These are phyloP conservation scores for Oppia nitens DNA, from an alignment of 1,140 invertebrate genomes.

Conservation along the genomic window DNA sequence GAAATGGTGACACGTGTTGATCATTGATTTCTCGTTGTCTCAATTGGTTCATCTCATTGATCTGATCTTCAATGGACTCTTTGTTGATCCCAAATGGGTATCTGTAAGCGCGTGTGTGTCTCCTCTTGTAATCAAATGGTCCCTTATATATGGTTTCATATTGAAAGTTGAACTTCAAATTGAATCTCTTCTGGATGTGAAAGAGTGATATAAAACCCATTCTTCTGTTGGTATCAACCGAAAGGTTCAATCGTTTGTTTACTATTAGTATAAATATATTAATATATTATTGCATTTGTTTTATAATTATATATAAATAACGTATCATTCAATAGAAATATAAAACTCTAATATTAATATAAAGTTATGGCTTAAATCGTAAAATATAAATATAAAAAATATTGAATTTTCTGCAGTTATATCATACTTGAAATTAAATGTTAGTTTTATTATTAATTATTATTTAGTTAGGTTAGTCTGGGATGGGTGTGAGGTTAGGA, in stretches of 20 bases:
- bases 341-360: not conserved
- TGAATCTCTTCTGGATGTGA: not conserved
- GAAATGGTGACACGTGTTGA: constrained; percentile 18
- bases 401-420: no score
- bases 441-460: no score
- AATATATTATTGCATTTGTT: not conserved
- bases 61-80: not conserved
- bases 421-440: no score
- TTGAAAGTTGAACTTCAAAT: no score
- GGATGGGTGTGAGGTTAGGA: no score
- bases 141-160: constrained; percentile 11
- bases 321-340: not conserved
- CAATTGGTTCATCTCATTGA: constrained; percentile 6
- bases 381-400: constrained; percentile 4
- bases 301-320: not conserved
- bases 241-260: not conserved
- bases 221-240: no score
- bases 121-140: constrained; percentile 11
- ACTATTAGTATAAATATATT: not conserved
- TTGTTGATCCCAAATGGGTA: constrained; percentile 8
- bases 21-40: constrained; percentile 1
- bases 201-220: constrained; percentile 11
- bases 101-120: not conserved
- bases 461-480: no score
- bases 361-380: constrained; percentile 2